phyloP scores from a whole-genome alignment of 1,140 invertebrate genomes.

The Temnothorax curvispinosus region DNA sequence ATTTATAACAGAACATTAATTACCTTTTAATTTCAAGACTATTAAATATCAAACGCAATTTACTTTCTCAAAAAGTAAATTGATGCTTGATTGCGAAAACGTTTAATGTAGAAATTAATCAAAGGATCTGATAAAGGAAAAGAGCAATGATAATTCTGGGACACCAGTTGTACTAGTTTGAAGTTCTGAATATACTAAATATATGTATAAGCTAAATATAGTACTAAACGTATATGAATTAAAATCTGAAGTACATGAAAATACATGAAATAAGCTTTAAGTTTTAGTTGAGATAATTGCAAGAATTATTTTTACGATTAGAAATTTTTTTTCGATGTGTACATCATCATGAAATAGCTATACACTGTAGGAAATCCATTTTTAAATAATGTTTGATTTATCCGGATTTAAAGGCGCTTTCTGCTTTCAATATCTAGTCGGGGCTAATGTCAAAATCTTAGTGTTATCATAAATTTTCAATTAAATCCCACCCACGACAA shows the following conservation, averaged over 20 bases:
- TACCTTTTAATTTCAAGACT: neutral
- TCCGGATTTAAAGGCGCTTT: neutral
- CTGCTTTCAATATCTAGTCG: neutral
- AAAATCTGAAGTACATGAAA: neutral
- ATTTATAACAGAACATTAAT: neutral
- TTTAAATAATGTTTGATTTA: neutral
- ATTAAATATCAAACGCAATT: neutral
- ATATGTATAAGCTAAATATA: neutral
- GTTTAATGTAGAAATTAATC: neutral
- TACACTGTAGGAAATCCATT: neutral
- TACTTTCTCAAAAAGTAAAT: neutral
- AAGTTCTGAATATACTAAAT: neutral
- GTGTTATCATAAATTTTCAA: conserved; percentile 37
- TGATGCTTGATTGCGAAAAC: neutral
- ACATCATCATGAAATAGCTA: neutral
- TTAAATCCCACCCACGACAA: conserved; percentile 38
- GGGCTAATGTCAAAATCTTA: neutral
- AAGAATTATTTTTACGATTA: neutral
- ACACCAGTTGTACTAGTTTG: neutral
- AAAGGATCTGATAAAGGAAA: neutral
- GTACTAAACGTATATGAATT: neutral
- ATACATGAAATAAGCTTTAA: neutral
- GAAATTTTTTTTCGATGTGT: neutral
- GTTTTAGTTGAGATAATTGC: neutral
- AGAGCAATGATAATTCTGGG: neutral